Base-by-base conservation (phyloP, 1,140 invertebrate genomes). In the Steinernema feltiae region DNA sequence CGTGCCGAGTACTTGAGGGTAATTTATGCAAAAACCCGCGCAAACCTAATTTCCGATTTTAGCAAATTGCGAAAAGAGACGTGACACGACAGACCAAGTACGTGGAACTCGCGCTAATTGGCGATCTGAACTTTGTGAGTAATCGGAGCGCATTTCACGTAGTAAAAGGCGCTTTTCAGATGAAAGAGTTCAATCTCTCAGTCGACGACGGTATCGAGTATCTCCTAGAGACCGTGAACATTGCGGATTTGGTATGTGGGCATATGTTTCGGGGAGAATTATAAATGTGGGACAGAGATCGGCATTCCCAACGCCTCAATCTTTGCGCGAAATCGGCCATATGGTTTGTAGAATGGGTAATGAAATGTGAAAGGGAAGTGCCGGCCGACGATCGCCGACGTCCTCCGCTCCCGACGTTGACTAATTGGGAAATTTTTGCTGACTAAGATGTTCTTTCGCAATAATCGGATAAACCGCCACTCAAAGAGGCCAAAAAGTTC, bases 31-130 rank as follows among this genome's bases (percentile, higher is more conserved):
- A 15, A 63, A 27, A 27, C 24, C 3, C 24, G 12, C 12, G 53
- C 7, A 63, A 63, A 63, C 53, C 24, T 27, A 63, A 63, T 63
- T 63, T 63, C 53, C 53, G 53, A 15, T 63, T 63, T 63, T 63
- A 63, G 53, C 53, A 63, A 63, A 27, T 63, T 21, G 24, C 12
- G 7, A 63, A 63, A 63, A 24, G 80, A 18, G 82, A 85, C 63
- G 75, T 79, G 27, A 75, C 76, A 32, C 70, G 81, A 32, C 82
- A 85, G 69, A 81, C 78, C 35, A 84, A 86, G 77, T 84, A 84
- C 72, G 71, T 86, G 3, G 85, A 86, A 48, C 63, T 85, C 71
- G 84, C 84, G 18, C 30, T 85, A 24, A 82, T 85, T 35, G 83
- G 74, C 18, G 85, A 85, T 75, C 76, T 85, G 71, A 70, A 78